Base-by-base conservation (phyloP, 2,888 invertebrate genomes). In the Limnephilus rhombicus region DNA sequence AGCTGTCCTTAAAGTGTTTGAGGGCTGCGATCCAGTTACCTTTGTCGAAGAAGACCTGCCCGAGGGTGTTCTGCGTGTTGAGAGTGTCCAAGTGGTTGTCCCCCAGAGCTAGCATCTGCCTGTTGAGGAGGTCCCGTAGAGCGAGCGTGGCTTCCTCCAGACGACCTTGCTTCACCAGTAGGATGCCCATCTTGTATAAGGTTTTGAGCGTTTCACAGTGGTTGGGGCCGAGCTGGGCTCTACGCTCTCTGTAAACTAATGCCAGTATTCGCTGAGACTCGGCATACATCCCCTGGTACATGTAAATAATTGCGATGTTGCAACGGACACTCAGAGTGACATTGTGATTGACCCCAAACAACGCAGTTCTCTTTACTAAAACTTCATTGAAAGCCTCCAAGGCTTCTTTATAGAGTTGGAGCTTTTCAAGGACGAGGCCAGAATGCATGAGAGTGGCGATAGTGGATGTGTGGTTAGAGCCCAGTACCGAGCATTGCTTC, bases 331-430 rank as follows among this genome's bases (percentile, higher is more conserved):
- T 34, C 34, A 83, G 11, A 83, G 31, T 31, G 15, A 37, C 31
- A 13, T 18, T 31, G 34, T 83, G 31, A 37, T 83, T 24, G 34
- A 37, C 18, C 31, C 82, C 34, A n/a, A 24, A 68, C 2, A 68
- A 24, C 24, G 68, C 68, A 24, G 24, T 68, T 68, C 68, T 68
- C 9, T 68, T 68, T 24, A 68, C 9, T 31, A 83, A 37, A 15
- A 83, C 29, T 83, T 83, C 82, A 15, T 37, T 83, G 34, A 34
- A 83, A 83, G 29, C 34, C 18, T 34, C 82, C 82, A 83, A 18
- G 11, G 82, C 82, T 83, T 83, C 82, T 15, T 83, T 31, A 83
- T 34, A 83, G 13, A 83, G 82, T 83, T 83, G 82, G 18, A 83
- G 82, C 18, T 37, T 83, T 34, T 83, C 31, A 18, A 83, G 34